Evolutionary conservation across 2,113 vertebrate species (phyloP), one percentile per base, ranked within the genome.

Genomic region (Actinemys pallida): DNA sequence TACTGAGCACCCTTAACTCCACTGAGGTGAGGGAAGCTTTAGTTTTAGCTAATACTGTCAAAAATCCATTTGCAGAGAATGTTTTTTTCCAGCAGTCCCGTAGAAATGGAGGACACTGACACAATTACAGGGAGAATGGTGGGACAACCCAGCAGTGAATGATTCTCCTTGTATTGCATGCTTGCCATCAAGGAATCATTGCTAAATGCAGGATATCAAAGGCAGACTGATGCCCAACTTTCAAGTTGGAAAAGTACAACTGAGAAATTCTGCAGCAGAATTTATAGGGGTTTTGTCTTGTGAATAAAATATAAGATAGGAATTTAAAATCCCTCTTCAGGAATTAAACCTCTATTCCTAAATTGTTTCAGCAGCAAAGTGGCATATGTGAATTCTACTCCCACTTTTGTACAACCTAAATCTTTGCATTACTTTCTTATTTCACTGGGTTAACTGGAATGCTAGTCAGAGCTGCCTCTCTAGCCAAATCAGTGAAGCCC

Each of bases 261-360:
- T 31, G n/a, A 90, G 69, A 1, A 45, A 13, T 78, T 90, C 92
- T 54, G 5, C 80, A 8, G 69, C 12, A 83, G 86, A 84, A 83
- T 62, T 39, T 53, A 57, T 16, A 24, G 53, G 12, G 52, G 10
- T 94, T 86, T 90, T 91, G 35, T 3, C 39, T 78, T 10, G 78
- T 87, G 24, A 94, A 92, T 39, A 78, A 6, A 76, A 53, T 5
- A 22, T 81, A 50, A 13, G 45, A 7, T 4, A 94, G 89, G 89
- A 92, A 83, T 69, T 78, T 85, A 56, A 88, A 35, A 8, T 16
- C 8, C 12, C 19, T 82, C 79, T 92, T 76, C 81, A 86, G 17
- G 8, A 88, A 10, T 22, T 86, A 22, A 10, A 0, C 12, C 88
- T 81, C 31, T 27, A 39, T 42, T 49, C 7, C 3, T 53, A 10